A percentile compares a stretch with the other conserved stretches of the same genome.
Evolutionary conservation across 2,113 vertebrate species (phyloP).

Genomic region (Tilapia sparmanii): DNA sequence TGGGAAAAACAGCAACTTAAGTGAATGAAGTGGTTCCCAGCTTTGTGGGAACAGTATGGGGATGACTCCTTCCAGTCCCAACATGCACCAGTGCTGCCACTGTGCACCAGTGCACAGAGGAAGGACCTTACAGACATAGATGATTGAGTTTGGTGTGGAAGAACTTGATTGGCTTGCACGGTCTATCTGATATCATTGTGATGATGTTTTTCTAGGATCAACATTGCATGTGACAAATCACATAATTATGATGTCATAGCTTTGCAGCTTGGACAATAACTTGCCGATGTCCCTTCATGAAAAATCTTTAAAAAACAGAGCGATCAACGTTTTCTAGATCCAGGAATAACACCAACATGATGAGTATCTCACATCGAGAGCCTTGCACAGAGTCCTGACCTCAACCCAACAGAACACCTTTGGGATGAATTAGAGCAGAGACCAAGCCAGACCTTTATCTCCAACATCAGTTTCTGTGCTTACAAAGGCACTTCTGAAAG

Average conservation of each 20-base stretch:
- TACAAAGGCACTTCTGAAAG: background rate
- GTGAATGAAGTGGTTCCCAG: too few relatives aligned
- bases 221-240: background rate
- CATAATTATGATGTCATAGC: background rate
- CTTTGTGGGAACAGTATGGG: too few relatives aligned
- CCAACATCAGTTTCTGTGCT: background rate
- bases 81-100: background rate
- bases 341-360: background rate
- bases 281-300: background rate
- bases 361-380: background rate
- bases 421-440: background rate
- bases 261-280: background rate
- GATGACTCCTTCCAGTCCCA: background rate
- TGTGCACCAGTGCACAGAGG: background rate
- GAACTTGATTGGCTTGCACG: background rate
- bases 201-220: background rate
- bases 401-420: background rate
- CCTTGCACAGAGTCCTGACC: background rate
- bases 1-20: too few relatives aligned
- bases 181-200: background rate
- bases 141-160: background rate
- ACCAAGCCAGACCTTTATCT: background rate
- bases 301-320: background rate
- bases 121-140: background rate
- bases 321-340: background rate